Percentiles rank a stretch among this genome's conserved stretches.
Evolutionary conservation across 2,113 vertebrate genomes (phyloP).

Genomic region (Atherinomorus stipes): DNA sequence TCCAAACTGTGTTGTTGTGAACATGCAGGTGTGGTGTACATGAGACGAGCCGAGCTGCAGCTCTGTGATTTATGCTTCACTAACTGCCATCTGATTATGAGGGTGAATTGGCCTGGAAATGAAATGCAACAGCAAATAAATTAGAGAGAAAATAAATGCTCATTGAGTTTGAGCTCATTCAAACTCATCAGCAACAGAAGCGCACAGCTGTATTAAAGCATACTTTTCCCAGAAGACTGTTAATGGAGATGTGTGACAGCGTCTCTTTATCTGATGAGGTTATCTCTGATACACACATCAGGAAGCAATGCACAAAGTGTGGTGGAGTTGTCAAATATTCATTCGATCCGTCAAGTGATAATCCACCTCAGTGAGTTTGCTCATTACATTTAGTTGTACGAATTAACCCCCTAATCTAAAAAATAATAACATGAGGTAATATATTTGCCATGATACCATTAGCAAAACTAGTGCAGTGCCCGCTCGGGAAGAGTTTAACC

Average conservation of each 20-base stretch:
- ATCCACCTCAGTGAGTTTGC: slow-evolving; percentile 35
- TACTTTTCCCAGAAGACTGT: slow-evolving; percentile 59
- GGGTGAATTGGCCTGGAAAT: slow-evolving; percentile 74
- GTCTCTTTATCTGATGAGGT: slow-evolving; percentile 63
- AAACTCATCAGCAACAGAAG: slow-evolving; percentile 60
- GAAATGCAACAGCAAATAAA: slow-evolving; percentile 75
- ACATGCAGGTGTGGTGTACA: slow-evolving; percentile 74
- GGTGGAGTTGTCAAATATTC: slow-evolving; percentile 42
- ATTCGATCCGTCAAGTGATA: slow-evolving; percentile 40
- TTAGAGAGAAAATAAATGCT: slow-evolving; percentile 72
- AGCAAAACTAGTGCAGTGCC: not conserved
- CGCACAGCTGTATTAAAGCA: slow-evolving; percentile 61
- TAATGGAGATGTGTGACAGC: slow-evolving; percentile 66
- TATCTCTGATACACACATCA: slow-evolving; percentile 44
- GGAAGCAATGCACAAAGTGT: slow-evolving; percentile 27
- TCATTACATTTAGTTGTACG: slow-evolving; percentile 16
- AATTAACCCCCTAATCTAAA: slow-evolving; percentile 19
- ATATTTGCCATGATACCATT: not conserved
- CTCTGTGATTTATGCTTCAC: slow-evolving; percentile 69
- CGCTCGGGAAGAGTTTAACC: not conserved
- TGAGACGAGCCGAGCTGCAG: slow-evolving; percentile 49
- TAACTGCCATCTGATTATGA: slow-evolving; percentile 78
- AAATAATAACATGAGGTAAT: not conserved
- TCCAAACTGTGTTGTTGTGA: slow-evolving; percentile 78
- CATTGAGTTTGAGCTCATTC: slow-evolving; percentile 67